Conservation (phyloP, 2,797 vertebrate genomes). For the Rhodeus uyekii region DNA sequence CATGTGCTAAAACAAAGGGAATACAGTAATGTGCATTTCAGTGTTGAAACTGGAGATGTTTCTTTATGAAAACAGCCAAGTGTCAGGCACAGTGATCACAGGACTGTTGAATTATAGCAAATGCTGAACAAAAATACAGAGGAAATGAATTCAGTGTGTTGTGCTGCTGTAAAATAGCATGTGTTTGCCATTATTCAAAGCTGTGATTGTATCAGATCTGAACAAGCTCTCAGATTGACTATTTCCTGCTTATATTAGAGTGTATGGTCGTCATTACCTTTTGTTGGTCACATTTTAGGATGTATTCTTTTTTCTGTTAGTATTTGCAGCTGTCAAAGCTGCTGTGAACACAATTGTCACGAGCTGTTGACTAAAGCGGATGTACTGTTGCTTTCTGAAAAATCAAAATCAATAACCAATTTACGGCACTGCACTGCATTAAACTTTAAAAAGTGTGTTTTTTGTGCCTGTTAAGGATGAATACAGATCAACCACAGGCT, state of each 20-base stretch:
- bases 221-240: constrained; percentile 28
- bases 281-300: constrained; percentile 2
- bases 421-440: constrained; percentile 36
- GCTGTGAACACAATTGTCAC: constrained; percentile 4
- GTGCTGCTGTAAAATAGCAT: constrained; percentile 16
- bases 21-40: constrained; percentile 8
- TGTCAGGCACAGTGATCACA: constrained; percentile 33
- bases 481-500: constrained; percentile 31
- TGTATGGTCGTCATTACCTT: constrained; percentile 36
- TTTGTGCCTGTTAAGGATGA: constrained; percentile 39
- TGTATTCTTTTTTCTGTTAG: neutral
- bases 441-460: constrained; percentile 8
- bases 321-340: neutral
- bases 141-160: constrained; percentile 24
- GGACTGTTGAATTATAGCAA: constrained; percentile 14
- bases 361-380: constrained; percentile 24
- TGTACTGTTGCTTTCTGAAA: constrained; percentile 34
- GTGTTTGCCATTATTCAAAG: constrained; percentile 41
- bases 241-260: constrained; percentile 25
- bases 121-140: constrained; percentile 18
- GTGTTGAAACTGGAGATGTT: constrained; percentile 34
- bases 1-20: constrained; percentile 9
- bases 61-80: constrained; percentile 33
- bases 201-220: constrained; percentile 36
- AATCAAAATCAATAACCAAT: constrained; percentile 56